A percentile compares a stretch with the other conserved stretches of the same genome.
Evolutionary conservation across 30 jellyfish, hydroid and myxozoan species (phyloP).

Genomic region (Phacellophora camtschatica): DNA sequence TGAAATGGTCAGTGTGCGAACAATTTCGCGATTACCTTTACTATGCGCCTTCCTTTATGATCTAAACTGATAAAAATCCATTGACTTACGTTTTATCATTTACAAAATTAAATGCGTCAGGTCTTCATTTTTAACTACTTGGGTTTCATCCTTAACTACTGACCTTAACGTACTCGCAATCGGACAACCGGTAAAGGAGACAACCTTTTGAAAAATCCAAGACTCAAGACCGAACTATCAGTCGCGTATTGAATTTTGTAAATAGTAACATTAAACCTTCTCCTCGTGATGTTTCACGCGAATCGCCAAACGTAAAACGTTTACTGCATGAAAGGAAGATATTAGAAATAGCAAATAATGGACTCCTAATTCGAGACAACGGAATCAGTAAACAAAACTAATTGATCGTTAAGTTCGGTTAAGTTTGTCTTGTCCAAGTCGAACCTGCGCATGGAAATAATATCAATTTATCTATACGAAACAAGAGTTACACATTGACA

Average conservation of each 20-base stretch:
- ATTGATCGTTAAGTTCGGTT: conserved; percentile 40
- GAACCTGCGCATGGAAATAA: no score
- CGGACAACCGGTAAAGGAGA: background rate
- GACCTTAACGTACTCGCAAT: background rate
- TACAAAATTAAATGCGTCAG: conserved; percentile 48
- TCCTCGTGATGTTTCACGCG: background rate
- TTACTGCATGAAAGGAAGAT: conserved; percentile 7
- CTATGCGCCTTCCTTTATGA: conserved; percentile 41
- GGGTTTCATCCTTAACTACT: background rate
- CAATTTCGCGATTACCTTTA: conserved; percentile 49
- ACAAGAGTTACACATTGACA: no score
- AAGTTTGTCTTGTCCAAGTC: conserved; percentile 28
- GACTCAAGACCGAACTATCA: background rate
- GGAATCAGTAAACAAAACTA: background rate
- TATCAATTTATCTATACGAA: no score
- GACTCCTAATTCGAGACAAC: background rate
- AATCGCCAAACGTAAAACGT: background rate
- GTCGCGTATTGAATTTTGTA: background rate
- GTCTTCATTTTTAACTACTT: conserved; percentile 7
- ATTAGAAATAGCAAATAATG: background rate
- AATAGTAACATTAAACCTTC: background rate
- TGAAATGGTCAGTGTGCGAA: conserved; percentile 58
- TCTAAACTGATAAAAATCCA: conserved; percentile 37
- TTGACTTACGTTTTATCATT: background rate
- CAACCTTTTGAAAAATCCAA: background rate